These are phyloP conservation scores for Rallus crepitans DNA, from an alignment of 2,797 vertebrate species.

Conservation along the genomic window DNA sequence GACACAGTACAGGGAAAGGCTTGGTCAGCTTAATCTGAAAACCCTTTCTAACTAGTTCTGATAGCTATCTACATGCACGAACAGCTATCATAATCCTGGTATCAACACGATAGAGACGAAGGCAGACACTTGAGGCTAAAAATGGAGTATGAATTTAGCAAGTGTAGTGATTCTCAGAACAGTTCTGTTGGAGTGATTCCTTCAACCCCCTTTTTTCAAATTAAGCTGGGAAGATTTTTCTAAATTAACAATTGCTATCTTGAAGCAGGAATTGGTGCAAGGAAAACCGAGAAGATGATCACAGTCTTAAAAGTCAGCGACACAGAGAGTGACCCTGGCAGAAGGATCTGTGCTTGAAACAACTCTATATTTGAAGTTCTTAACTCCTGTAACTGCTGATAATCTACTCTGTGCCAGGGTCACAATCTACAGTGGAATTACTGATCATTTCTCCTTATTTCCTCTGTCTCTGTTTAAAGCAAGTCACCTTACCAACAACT, in stretches of 20 bases:
- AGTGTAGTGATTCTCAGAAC: not conserved
- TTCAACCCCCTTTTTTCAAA: not conserved
- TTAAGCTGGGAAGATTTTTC: not conserved
- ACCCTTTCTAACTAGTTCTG: not conserved
- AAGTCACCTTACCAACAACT: constrained; percentile 76
- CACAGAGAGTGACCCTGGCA: not conserved
- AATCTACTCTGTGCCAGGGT: not conserved
- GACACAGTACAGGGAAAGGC: not conserved
- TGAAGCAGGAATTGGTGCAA: not conserved
- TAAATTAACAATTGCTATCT: not conserved
- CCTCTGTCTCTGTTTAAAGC: constrained; percentile 34
- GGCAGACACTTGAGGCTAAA: not conserved
- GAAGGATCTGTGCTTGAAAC: not conserved
- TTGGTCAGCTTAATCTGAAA: not conserved
- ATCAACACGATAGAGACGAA: not conserved
- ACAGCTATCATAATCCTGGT: too few relatives aligned
- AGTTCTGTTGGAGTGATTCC: not conserved
- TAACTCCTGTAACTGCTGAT: not conserved
- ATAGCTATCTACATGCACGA: not conserved
- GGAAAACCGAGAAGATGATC: not conserved
- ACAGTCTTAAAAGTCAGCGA: not conserved
- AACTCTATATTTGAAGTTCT: not conserved
- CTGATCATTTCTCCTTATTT: constrained; percentile 4
- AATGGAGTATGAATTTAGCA: not conserved
- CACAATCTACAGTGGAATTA: constrained; percentile 28